These are phyloP conservation scores for Naja naja DNA, from an alignment of 2,113 vertebrate species.

Conservation along the genomic window DNA sequence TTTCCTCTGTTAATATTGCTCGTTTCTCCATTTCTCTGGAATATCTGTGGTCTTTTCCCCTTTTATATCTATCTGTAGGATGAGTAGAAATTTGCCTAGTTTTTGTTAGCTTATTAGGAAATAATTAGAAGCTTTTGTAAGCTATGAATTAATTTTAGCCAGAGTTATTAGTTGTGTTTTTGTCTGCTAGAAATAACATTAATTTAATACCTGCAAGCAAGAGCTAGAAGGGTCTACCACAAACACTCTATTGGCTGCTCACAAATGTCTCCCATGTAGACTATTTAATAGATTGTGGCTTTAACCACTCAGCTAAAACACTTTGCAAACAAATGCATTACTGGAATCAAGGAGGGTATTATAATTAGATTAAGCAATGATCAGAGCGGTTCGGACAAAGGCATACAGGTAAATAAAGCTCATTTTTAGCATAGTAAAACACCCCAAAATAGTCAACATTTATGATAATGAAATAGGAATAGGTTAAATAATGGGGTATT, in stretches of 20 bases:
- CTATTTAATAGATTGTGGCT: not conserved
- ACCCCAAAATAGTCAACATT: not conserved
- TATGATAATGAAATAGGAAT: not conserved
- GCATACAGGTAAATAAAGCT: not conserved
- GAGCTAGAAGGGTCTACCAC: not conserved
- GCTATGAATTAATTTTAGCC: not conserved
- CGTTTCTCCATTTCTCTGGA: not conserved
- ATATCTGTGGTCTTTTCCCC: not conserved
- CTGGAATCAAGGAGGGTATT: not conserved
- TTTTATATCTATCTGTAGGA: not conserved
- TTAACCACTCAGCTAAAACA: not conserved
- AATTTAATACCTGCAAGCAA: not conserved
- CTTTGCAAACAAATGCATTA: not conserved
- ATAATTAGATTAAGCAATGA: not conserved
- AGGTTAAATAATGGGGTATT: not conserved
- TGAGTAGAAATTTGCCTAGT: not conserved
- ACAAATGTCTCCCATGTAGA: not conserved
- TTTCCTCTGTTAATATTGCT: constrained; percentile 26
- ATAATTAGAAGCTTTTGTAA: not conserved
- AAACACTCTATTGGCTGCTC: not conserved
- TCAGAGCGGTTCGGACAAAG: not conserved
- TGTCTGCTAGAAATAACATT: not conserved
- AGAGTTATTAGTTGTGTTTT: not conserved
- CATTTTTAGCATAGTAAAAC: not conserved
- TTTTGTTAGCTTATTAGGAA: not conserved